phyloP scores from a whole-genome alignment of 2,797 vertebrate species.

The Jordanella pulchra region DNA sequence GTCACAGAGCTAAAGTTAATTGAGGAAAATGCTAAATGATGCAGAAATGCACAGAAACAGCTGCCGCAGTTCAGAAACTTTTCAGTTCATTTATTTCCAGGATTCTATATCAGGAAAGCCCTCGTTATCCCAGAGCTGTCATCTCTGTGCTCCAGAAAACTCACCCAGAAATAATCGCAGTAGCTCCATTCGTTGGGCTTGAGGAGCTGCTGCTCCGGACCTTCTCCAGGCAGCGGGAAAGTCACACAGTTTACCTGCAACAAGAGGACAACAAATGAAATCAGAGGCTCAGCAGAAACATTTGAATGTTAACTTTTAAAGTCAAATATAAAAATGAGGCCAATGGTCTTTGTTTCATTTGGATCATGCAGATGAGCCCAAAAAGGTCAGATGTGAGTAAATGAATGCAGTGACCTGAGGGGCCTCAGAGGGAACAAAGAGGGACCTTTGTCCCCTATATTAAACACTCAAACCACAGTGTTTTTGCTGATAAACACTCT shows the following conservation, averaged over 20 bases:
- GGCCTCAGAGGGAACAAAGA: constrained; percentile 7
- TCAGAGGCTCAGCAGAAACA: background rate
- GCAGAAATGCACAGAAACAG: background rate
- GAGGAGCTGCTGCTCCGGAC: constrained; percentile 93
- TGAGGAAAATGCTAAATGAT: background rate
- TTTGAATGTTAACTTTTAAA: background rate
- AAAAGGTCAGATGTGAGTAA: constrained; percentile 48
- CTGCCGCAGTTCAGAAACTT: background rate
- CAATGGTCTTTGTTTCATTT: background rate
- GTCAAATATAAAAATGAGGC: background rate
- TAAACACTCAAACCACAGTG: constrained; percentile 16
- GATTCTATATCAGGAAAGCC: background rate
- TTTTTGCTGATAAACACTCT: constrained; percentile 41
- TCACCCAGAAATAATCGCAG: constrained; percentile 99
- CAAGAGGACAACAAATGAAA: background rate
- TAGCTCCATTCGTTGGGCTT: constrained; percentile 98
- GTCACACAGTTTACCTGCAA: constrained; percentile 94
- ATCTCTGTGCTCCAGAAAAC: constrained; percentile 40
- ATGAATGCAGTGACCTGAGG: constrained; percentile 5
- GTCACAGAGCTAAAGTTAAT: background rate
- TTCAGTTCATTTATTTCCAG: background rate
- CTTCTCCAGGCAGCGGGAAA: constrained; percentile 90
- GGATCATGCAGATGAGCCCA: constrained; percentile 23
- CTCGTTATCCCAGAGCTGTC: background rate
- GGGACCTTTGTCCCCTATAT: background rate